Percentiles rank a stretch among this genome's conserved stretches.
Conservation (phyloP, 1,140 invertebrate genomes). For the Drosophila repletoides region DNA sequence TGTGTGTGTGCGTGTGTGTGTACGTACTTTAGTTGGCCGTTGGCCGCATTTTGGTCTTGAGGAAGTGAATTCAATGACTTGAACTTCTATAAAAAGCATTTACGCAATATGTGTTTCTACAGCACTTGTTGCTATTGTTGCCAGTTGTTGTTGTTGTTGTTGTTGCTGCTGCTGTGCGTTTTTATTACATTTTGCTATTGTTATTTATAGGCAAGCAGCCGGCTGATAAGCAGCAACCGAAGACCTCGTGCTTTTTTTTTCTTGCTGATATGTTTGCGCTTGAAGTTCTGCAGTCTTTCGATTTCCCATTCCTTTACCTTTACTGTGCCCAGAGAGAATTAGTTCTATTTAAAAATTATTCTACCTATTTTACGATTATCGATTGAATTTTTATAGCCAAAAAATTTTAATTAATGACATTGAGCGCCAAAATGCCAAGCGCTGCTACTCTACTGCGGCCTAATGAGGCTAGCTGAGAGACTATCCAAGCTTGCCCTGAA, state of each 20-base stretch:
- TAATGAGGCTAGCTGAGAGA: too few species aligned
- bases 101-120: constrained; percentile 61
- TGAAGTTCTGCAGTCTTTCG: background rate
- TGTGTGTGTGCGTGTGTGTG: constrained; percentile 1
- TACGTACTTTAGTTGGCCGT: background rate
- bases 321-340: background rate
- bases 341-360: too few species aligned
- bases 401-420: too few species aligned
- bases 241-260: constrained; percentile 20
- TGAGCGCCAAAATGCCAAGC: too few species aligned
- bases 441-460: too few species aligned
- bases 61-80: constrained; percentile 73
- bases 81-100: constrained; percentile 76
- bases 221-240: constrained; percentile 41
- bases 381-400: too few species aligned
- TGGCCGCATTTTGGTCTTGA: constrained; percentile 35
- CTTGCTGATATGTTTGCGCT: background rate
- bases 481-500: too few species aligned
- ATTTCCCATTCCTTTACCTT: background rate
- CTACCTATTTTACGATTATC: too few species aligned
- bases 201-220: constrained; percentile 41
- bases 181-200: constrained; percentile 9
- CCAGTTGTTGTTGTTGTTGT: constrained; percentile 6
- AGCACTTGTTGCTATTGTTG: constrained; percentile 32
- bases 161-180: constrained; percentile 5